phyloP scores from a whole-genome alignment of 2,888 invertebrate genomes.

The Drosophila bunnanda region DNA sequence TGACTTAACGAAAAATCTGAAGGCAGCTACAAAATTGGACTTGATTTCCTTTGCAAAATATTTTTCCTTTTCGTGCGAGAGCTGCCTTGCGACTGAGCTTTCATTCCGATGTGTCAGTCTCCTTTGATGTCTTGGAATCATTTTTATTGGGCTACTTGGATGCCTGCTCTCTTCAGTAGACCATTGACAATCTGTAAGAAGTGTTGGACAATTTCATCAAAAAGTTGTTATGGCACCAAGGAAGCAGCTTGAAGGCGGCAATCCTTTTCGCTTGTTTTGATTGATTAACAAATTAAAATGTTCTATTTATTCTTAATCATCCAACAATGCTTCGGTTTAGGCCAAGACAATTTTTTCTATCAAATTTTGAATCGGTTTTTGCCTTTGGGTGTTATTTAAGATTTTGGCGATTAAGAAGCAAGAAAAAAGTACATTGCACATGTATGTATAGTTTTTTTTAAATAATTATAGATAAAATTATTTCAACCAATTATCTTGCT shows the following conservation, averaged over 20 bases:
- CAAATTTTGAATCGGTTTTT: too few species aligned
- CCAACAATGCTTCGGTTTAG: too few species aligned
- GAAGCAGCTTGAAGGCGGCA: background rate
- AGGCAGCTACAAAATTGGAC: background rate
- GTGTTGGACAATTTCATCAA: background rate
- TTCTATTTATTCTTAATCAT: too few species aligned
- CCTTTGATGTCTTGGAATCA: background rate
- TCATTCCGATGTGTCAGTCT: background rate
- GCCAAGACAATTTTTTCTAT: too few species aligned
- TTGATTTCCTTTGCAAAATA: background rate
- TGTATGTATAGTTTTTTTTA: too few species aligned
- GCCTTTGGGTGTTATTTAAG: too few species aligned
- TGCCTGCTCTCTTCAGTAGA: background rate
- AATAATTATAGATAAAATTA: background rate
- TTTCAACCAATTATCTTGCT: background rate
- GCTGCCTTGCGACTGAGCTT: constrained; percentile 9
- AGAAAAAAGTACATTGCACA: too few species aligned
- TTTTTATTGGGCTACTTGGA: constrained; percentile 10
- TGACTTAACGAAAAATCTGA: constrained; percentile 15
- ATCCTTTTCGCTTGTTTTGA: too few species aligned
- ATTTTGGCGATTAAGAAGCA: too few species aligned
- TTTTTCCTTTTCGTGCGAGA: background rate
- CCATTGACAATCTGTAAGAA: background rate
- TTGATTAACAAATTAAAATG: too few species aligned
- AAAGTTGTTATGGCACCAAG: background rate